Conservation (phyloP, 2,113 vertebrate genomes). For the Copsychus sechellarum region DNA sequence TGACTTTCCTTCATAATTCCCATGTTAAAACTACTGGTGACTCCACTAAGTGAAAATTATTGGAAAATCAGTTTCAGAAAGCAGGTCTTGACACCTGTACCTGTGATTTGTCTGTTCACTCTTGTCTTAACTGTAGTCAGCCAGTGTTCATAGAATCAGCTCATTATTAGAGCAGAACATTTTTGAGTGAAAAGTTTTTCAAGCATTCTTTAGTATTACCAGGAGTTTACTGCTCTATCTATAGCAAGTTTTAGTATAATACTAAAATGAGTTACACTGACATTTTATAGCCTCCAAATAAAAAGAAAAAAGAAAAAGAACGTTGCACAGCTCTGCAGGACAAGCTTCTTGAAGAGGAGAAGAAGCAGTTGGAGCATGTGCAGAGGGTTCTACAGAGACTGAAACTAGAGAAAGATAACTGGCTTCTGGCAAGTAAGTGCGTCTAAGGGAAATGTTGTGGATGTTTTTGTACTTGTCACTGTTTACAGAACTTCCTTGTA, state of each 20-base stretch:
- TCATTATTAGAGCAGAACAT: not conserved
- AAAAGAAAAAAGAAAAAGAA: constrained; percentile 99
- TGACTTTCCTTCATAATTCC: not conserved
- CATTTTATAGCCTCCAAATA: constrained; percentile 87
- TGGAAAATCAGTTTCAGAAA: not conserved
- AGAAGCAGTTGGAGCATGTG: constrained; percentile 95
- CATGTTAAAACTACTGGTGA: not conserved
- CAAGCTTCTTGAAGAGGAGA: constrained; percentile 96
- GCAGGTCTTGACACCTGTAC: not conserved
- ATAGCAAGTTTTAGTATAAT: not conserved
- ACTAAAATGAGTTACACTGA: not conserved
- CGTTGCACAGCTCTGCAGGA: constrained; percentile 96
- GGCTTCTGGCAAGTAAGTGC: constrained; percentile 95
- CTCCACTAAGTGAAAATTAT: not conserved
- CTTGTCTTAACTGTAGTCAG: not conserved
- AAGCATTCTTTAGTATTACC: not conserved
- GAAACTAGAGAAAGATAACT: constrained; percentile 98
- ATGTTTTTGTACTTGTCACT: not conserved
- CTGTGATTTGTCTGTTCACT: not conserved
- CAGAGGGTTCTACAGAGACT: constrained; percentile 92
- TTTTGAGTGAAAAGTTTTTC: not conserved
- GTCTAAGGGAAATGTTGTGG: not conserved
- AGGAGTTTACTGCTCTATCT: not conserved
- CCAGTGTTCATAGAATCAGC: not conserved
- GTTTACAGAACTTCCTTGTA: not conserved